A percentile compares a stretch with the other conserved stretches of the same genome.
Conservation (phyloP, 2,797 vertebrate genomes). For the Loris lydekkerianus region DNA sequence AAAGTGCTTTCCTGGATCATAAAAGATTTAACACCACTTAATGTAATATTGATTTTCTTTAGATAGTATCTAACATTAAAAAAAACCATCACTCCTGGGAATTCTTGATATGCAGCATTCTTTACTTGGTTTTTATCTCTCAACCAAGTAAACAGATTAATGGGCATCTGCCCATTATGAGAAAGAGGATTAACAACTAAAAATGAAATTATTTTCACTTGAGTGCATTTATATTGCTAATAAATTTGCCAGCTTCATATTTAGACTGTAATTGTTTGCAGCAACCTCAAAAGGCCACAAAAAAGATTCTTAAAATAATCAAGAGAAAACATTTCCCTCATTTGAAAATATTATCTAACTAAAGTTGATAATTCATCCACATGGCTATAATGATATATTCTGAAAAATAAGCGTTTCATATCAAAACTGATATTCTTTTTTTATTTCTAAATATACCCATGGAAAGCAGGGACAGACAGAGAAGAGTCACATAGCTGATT, state of each 20-base stretch:
- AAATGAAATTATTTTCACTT: constrained; percentile 48
- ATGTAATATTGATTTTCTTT: constrained; percentile 85
- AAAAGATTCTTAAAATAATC: not conserved
- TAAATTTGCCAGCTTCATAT: not conserved
- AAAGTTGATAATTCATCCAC: not conserved
- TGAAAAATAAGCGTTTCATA: not conserved
- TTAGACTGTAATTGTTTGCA: not conserved
- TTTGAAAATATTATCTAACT: not conserved
- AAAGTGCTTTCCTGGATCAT: constrained; percentile 74
- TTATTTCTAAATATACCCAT: constrained; percentile 1
- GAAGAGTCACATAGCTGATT: not conserved
- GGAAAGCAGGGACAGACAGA: not conserved
- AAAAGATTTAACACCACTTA: constrained; percentile 78
- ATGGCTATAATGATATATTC: not conserved
- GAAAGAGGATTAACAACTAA: constrained; percentile 15
- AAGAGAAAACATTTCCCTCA: not conserved
- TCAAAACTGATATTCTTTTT: not conserved
- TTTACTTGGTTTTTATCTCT: constrained; percentile 29
- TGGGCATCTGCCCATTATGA: not conserved
- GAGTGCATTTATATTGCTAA: constrained; percentile 12
- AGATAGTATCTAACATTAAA: constrained; percentile 77
- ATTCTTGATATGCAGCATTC: constrained; percentile 74
- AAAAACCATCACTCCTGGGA: constrained; percentile 75
- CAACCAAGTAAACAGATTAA: not conserved
- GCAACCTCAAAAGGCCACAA: not conserved